Evolutionary conservation across 2,888 invertebrate genomes (phyloP), one percentile per base, ranked within the genome.

Genomic region (Poecilus cupreus): DNA sequence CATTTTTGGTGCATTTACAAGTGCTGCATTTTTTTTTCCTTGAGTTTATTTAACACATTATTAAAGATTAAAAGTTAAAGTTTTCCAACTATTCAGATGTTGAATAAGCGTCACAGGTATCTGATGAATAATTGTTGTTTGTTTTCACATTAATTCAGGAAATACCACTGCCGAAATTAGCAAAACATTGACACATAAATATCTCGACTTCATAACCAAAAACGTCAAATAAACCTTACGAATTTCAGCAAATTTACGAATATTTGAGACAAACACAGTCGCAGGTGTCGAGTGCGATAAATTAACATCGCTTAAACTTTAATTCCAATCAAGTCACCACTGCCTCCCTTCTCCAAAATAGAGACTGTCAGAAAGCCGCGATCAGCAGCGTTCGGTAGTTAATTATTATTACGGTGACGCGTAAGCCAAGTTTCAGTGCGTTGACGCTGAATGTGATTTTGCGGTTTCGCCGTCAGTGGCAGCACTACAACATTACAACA

Each of bases 391-490:
- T 13, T 37, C 20, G 70, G 39, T 43, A 70, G 70, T 70, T 70
- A 70, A 70, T 70, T 70, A 70, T 70, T 70, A 70, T 70, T 70
- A 70, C 39, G 37, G 37, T 18, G 43, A 70, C 60, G 26, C 11
- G 16, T 3, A 39, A 37, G 70, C 70, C 70, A 37, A 39, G 60
- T 60, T 60, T 26, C 32, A 37, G 20, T 37, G 18, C 70, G 70
- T 70, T 39, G 70, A 70, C 39, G 70, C 39, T 37, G 5, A 70
- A 70, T 18, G 70, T 70, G 70, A 70, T 70, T 70, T 70, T 70
- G 70, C 22, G 70, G 70, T 70, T 70, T 39, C 20, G 5, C 39
- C 13, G 54, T 20, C 64, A 64, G 10, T 18, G 70, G 39, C 11
- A 32, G 20, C 18, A 39, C 18, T 37, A 39, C 16, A 26, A n/a